Percentiles rank a stretch among this genome's conserved stretches.
Evolutionary conservation across 1,140 invertebrate species (phyloP).

Genomic region (Berghia stephanieae): DNA sequence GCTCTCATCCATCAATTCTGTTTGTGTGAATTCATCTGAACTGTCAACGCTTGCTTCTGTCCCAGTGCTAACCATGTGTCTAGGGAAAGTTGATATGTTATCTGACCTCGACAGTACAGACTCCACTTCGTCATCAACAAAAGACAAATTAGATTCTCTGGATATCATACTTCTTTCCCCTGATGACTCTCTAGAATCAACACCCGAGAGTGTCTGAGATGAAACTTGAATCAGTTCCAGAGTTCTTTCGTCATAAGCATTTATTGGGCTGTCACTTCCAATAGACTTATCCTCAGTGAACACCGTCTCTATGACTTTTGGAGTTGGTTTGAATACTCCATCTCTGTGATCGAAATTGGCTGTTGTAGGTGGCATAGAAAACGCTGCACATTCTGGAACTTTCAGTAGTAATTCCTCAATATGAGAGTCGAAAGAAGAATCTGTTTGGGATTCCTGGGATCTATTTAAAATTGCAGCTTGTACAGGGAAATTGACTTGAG

Average conservation of each 20-base stretch:
- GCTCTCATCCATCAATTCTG: constrained; percentile 35
- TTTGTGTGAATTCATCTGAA: constrained; percentile 51
- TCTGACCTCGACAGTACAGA: constrained; percentile 21
- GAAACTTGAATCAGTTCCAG: not conserved
- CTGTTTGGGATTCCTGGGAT: too few species aligned
- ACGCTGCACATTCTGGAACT: not conserved
- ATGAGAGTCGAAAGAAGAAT: not conserved
- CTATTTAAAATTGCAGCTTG: too few species aligned
- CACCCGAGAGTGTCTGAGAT: not conserved
- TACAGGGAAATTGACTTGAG: too few species aligned
- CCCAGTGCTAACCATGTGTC: constrained; percentile 37
- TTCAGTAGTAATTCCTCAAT: not conserved
- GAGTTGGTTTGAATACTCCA: not conserved
- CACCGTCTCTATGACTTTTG: not conserved
- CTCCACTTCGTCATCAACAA: constrained; percentile 11
- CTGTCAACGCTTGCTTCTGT: constrained; percentile 43
- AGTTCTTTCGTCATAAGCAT: not conserved
- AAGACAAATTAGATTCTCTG: not conserved
- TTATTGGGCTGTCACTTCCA: not conserved
- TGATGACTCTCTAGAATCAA: not conserved
- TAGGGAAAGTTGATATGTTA: not conserved
- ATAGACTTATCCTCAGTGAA: not conserved
- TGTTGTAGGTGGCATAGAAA: not conserved
- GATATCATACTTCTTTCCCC: constrained; percentile 5
- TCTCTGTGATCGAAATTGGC: not conserved